Conservation (phyloP, 1,140 invertebrate species). For the Pomacea maculata region DNA sequence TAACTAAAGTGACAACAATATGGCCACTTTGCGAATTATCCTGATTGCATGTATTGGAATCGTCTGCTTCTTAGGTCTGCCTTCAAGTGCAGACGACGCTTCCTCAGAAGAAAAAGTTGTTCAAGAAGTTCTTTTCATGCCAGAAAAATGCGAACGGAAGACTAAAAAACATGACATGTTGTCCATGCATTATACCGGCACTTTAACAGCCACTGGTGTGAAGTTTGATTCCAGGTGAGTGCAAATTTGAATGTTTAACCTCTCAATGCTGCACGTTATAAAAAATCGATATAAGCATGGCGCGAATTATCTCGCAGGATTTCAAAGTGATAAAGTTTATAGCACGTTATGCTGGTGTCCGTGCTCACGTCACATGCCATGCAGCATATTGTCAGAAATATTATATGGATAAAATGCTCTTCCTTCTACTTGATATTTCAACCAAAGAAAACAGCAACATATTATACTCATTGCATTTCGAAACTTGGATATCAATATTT, state of each 20-base stretch:
- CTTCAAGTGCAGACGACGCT: not conserved
- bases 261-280: not conserved
- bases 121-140: conserved; percentile 80
- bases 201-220: conserved; percentile 79
- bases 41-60: not conserved
- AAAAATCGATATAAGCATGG: not conserved
- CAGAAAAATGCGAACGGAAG: conserved; percentile 82
- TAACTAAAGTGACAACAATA: not conserved
- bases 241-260: not conserved
- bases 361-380: not conserved
- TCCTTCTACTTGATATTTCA: too few species aligned
- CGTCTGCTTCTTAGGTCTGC: not conserved
- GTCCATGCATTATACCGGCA: conserved; percentile 94
- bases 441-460: too few species aligned
- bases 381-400: not conserved
- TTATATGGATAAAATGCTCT: not conserved
- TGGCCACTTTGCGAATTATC: not conserved
- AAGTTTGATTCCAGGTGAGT: conserved; percentile 93
- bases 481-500: too few species aligned
- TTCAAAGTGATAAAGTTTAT: not conserved
- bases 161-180: conserved; percentile 89
- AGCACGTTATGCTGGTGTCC: not conserved
- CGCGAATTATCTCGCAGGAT: not conserved
- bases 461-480: too few species aligned
- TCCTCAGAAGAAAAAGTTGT: conserved; percentile 70